Evolutionary conservation across 2,888 invertebrate species (phyloP).

Genomic region (Agrochola lychnidis): DNA sequence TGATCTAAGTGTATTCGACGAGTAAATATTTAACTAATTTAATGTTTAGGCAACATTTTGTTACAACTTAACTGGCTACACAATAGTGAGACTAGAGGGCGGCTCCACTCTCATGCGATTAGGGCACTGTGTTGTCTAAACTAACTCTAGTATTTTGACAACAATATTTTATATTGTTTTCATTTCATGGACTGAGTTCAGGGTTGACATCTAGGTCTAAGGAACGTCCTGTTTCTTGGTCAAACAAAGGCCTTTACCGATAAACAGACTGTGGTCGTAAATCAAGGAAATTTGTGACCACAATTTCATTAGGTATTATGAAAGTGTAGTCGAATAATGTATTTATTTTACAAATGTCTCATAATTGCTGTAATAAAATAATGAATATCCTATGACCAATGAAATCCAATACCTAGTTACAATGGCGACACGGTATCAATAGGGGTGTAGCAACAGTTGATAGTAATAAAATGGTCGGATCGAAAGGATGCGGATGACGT

Average conservation of each 20-base stretch:
- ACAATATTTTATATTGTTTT: slow-evolving; percentile 67
- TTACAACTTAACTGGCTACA: slow-evolving; percentile 61
- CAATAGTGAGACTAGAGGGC: slow-evolving; percentile 76
- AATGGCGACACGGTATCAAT: slow-evolving; percentile 30
- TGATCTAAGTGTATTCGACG: slow-evolving; percentile 12
- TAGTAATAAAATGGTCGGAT: slow-evolving; percentile 16
- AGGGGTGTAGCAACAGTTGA: slow-evolving; percentile 26
- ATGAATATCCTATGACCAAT: slow-evolving; percentile 25
- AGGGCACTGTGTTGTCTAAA: slow-evolving; percentile 76
- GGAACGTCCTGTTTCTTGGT: slow-evolving; percentile 22
- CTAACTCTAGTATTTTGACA: slow-evolving; percentile 74
- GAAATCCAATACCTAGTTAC: slow-evolving; percentile 38
- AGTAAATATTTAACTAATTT: slow-evolving; percentile 50
- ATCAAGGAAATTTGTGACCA: not conserved
- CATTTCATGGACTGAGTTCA: slow-evolving; percentile 38
- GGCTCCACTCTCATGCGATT: slow-evolving; percentile 70
- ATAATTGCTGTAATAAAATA: slow-evolving; percentile 29
- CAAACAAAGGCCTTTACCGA: not conserved
- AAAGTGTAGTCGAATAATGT: slow-evolving; percentile 20
- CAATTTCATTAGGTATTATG: slow-evolving; percentile 15
- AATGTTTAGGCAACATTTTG: slow-evolving; percentile 64
- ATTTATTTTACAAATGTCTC: slow-evolving; percentile 25
- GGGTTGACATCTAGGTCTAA: not conserved
- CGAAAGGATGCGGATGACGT: slow-evolving; percentile 42
- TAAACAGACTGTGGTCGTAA: not conserved